These are phyloP conservation scores for rat (Rattus norvegicus) DNA, from an alignment of 2,113 vertebrate genomes.

Conservation along the genomic window DNA sequence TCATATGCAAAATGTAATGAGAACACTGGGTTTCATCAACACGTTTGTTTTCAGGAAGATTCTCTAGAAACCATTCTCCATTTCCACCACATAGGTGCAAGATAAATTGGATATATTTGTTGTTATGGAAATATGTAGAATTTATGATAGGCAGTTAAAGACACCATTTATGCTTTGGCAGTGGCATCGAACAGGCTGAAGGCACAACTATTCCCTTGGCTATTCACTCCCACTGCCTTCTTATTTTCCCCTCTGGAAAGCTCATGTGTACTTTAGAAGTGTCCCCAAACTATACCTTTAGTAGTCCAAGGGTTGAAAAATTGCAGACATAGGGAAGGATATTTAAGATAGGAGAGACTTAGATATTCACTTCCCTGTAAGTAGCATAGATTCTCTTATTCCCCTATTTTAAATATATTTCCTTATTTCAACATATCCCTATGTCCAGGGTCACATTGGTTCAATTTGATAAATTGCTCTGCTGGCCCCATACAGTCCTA, in stretches of 20 bases:
- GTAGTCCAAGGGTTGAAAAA: not conserved
- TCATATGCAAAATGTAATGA: not conserved
- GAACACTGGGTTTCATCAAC: not conserved
- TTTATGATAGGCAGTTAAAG: not conserved
- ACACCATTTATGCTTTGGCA: fast-evolving
- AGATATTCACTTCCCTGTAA: constrained; percentile 42
- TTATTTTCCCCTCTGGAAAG: not conserved
- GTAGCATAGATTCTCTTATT: not conserved
- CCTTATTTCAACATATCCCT: not conserved
- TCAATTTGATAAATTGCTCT: constrained; percentile 56
- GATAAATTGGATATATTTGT: not conserved
- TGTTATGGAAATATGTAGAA: not conserved
- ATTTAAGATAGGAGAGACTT: not conserved
- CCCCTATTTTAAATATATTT: not conserved
- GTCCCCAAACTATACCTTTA: not conserved
- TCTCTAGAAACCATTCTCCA: constrained; percentile 14
- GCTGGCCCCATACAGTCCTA: constrained; percentile 20
- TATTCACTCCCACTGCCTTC: not conserved
- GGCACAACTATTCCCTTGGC: not conserved
- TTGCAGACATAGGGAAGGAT: not conserved
- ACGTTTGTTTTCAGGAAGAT: not conserved
- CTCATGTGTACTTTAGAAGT: not conserved
- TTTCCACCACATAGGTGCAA: not conserved
- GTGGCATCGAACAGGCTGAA: not conserved
- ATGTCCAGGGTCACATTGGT: constrained; percentile 48